A percentile compares a stretch with the other conserved stretches of the same genome.
Evolutionary conservation across 1,140 invertebrate genomes (phyloP).

Genomic region (Aporrectodea caliginosa): DNA sequence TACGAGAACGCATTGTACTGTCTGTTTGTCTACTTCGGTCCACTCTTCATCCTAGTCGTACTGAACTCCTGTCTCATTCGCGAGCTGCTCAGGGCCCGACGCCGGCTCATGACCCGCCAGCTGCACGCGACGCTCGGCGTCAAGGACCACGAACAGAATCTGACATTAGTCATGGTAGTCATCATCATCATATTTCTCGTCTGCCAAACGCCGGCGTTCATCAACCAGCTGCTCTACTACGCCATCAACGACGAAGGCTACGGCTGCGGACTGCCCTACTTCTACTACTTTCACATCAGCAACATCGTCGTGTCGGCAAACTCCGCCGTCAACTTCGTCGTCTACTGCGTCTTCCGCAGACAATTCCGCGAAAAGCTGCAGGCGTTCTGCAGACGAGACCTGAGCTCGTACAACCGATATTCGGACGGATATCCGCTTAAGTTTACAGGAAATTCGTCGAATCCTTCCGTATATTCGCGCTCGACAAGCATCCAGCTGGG

Average conservation of each 20-base stretch:
- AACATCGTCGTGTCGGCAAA: background rate
- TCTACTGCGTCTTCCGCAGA: slow-evolving; percentile 10
- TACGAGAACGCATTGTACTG: slow-evolving; percentile 6
- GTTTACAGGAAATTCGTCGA: background rate
- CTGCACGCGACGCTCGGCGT: slow-evolving; percentile 1
- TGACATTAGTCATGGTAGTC: slow-evolving; percentile 30
- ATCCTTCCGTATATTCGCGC: background rate
- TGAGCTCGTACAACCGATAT: background rate
- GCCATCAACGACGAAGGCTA: background rate
- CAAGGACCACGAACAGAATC: slow-evolving; percentile 27
- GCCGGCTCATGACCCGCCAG: background rate
- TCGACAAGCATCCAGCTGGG: background rate
- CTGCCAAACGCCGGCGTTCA: slow-evolving; percentile 27
- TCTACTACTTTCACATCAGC: background rate
- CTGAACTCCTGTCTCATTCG: background rate
- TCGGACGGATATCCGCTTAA: slow-evolving; percentile 1
- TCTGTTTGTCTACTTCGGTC: background rate
- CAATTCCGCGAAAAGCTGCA: slow-evolving; percentile 15
- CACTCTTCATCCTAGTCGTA: slow-evolving; percentile 3
- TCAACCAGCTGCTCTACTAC: slow-evolving; percentile 26
- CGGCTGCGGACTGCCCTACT: slow-evolving; percentile 4
- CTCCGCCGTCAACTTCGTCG: slow-evolving; percentile 14
- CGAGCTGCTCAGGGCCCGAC: background rate
- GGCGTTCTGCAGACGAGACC: slow-evolving; percentile 17
- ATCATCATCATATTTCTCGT: slow-evolving; percentile 27